Percentiles rank a stretch among this genome's conserved stretches.
Evolutionary conservation across 2,797 vertebrate genomes (phyloP).

Genomic region (Peromyscus nudipes): DNA sequence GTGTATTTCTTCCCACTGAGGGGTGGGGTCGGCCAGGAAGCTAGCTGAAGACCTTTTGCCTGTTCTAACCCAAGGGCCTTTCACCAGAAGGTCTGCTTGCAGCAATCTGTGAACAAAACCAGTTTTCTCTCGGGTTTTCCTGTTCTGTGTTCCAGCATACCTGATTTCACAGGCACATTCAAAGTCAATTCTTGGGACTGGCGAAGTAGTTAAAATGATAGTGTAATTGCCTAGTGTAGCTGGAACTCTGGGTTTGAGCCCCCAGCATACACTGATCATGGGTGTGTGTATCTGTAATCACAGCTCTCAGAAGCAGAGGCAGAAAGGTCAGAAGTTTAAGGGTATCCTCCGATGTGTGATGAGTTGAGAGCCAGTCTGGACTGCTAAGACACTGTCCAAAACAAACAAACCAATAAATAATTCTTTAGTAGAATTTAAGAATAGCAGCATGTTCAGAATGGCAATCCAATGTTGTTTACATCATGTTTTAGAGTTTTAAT

Average conservation of each 20-base stretch:
- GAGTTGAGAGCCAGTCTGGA: neutral
- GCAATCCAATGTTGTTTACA: neutral
- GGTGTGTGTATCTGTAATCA: neutral
- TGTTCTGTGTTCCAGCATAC: neutral
- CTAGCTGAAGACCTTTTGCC: neutral
- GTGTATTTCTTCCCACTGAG: neutral
- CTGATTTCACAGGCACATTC: slow-evolving; percentile 16
- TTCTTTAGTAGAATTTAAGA: neutral
- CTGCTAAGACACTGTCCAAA: neutral
- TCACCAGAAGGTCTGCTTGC: neutral
- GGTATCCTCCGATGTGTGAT: neutral
- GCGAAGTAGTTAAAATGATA: neutral
- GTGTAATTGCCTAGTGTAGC: neutral
- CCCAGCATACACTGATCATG: too few species aligned
- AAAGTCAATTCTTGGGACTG: neutral
- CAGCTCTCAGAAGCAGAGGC: neutral
- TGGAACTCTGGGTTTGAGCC: neutral
- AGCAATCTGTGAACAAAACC: neutral
- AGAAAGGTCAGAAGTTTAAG: neutral
- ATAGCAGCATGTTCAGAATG: neutral
- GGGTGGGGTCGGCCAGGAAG: too few species aligned
- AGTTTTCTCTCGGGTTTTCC: slow-evolving; percentile 15
- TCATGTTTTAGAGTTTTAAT: slow-evolving; percentile 2
- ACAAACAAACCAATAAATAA: neutral
- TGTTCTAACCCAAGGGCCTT: neutral